Evolutionary conservation across 2,888 invertebrate genomes (phyloP).

Genomic region (Xestobium rufovillosum): DNA sequence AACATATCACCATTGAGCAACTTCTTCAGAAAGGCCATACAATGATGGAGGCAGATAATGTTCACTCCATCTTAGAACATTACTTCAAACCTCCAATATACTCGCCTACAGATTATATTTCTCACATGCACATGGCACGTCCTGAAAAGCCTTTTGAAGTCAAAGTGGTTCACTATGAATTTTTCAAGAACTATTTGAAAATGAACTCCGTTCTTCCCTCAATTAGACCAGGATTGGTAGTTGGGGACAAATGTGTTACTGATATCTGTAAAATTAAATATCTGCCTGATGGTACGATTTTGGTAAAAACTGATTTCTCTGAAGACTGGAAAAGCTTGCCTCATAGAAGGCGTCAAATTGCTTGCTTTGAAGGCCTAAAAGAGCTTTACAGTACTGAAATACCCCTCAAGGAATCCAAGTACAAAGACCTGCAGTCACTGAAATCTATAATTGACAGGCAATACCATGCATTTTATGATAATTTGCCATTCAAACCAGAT

Average conservation of each 20-base stretch:
- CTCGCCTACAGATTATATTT: conserved; percentile 11
- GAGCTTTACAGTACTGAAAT: no score
- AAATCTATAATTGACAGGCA: conserved; percentile 2
- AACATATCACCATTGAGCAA: conserved; percentile 9
- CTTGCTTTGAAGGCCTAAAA: no score
- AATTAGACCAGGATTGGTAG: conserved; percentile 9
- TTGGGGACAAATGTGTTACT: no score
- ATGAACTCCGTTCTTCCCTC: not conserved
- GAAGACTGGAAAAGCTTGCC: no score
- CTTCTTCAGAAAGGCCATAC: conserved; percentile 17
- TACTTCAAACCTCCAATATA: conserved; percentile 11
- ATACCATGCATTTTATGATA: conserved; percentile 4
- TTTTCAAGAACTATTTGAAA: conserved; percentile 9
- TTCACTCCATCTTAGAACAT: conserved; percentile 12
- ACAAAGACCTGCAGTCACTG: no score
- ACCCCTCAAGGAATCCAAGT: no score
- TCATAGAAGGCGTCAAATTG: no score
- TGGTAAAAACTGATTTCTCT: no score
- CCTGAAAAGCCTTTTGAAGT: conserved; percentile 13
- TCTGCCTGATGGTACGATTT: no score
- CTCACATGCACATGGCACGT: conserved; percentile 10
- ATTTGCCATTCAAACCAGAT: conserved; percentile 2
- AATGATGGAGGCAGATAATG: conserved; percentile 15
- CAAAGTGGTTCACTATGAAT: conserved; percentile 5
- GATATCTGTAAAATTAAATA: no score